A percentile compares a stretch with the other conserved stretches of the same genome.
phyloP scores from a whole-genome alignment of 1,140 invertebrate species.

The Semibalanus balanoides region DNA sequence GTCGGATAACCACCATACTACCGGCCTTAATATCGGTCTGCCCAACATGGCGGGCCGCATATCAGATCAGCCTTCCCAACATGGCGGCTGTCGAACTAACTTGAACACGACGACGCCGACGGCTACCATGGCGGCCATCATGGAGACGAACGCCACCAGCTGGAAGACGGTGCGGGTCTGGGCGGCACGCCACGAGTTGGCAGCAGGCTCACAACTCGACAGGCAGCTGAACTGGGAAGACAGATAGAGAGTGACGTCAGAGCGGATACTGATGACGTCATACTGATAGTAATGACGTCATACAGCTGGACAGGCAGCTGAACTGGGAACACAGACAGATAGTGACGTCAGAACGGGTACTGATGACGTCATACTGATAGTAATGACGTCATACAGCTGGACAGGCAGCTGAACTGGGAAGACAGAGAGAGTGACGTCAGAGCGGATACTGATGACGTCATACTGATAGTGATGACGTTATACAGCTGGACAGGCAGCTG shows the following conservation, averaged over 20 bases:
- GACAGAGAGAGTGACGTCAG: not conserved
- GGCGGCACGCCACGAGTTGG: conserved; percentile 48
- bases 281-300: not conserved
- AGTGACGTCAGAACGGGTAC: too few species aligned
- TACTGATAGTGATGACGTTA: not conserved
- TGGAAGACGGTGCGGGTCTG: conserved; percentile 53
- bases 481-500: not conserved
- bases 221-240: not conserved
- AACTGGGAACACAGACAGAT: not conserved
- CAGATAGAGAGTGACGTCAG: too few species aligned
- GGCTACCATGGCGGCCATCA: conserved; percentile 39
- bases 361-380: too few species aligned
- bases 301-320: not conserved
- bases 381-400: not conserved
- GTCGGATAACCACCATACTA: too few species aligned
- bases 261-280: not conserved
- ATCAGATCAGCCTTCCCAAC: not conserved
- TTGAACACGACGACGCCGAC: conserved; percentile 42
- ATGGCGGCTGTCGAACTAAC: conserved; percentile 24
- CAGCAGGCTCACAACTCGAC: conserved; percentile 19
- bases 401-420: not conserved
- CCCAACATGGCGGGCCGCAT: not conserved
- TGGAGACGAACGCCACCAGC: conserved; percentile 45
- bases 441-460: not conserved
- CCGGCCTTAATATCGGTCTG: too few species aligned